Base-by-base conservation (phyloP, 1,140 invertebrate genomes). In the Conopomorpha cramerella region DNA sequence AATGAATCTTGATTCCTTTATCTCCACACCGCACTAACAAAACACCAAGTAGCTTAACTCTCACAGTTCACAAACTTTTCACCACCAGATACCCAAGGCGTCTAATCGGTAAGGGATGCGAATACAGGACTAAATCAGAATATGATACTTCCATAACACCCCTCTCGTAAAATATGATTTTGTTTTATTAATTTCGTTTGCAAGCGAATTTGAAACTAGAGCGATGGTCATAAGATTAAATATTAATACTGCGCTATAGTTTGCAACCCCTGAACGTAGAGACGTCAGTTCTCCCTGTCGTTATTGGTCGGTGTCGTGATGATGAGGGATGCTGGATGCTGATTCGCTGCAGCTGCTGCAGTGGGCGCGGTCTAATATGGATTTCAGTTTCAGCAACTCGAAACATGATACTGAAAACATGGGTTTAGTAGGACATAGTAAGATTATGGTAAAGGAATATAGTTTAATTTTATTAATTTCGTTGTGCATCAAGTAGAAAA, bases 111-210 rank as follows among this genome's bases (percentile, higher is more conserved):
- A n/a, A n/a, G n/a, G n/a, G n/a, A n/a, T n/a, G n/a, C n/a, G n/a
- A n/a, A n/a, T n/a, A n/a, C n/a, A n/a, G n/a, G n/a, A n/a, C n/a
- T 72, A 67, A 63, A 72, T 70, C 55, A 62, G 59, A 68, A 55
- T 55, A 45, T 55, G 46, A 53, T 51, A 55, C 40, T 48, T 55
- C 40, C 46, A 55, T 44, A 49, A 43, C 32, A 30, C 37, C 37
- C 43, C 42, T 36, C 44, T n/a, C n/a, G n/a, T 51, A 18, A 51
- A 56, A 53, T 53, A 51, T 61, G 39, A 43, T 23, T 35, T 18
- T 26, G 34, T 47, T 51, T 67, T 66, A 70, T 70, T 68, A 70
- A 50, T 37, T 50, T 38, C 7, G 0, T 1, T 18, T 8, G 0
- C 28, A 32, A 17, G 3, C 12, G 16, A 62, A 48, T 41, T 25